Conservation (phyloP, 2,797 vertebrate species). For the Bradypus variegatus region DNA sequence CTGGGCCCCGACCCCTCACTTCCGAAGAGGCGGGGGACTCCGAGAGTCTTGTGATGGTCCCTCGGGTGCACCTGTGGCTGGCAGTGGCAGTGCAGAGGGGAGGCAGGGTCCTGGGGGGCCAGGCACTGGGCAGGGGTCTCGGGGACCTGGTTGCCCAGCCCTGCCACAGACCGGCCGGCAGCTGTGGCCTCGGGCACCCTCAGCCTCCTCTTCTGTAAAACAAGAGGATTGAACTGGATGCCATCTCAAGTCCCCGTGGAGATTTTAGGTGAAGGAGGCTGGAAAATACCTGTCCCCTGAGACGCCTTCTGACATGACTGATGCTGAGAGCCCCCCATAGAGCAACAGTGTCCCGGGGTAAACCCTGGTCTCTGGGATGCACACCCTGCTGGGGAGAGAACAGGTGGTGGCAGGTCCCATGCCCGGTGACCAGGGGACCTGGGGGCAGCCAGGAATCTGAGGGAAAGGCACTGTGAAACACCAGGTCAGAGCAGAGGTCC, state of each 20-base stretch:
- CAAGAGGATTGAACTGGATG: neutral
- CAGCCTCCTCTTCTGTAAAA: constrained; percentile 40
- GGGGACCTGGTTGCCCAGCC: neutral
- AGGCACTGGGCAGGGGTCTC: neutral
- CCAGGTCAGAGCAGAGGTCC: neutral
- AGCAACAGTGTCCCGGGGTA: neutral
- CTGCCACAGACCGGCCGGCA: neutral
- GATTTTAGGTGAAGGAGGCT: neutral
- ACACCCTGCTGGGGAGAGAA: neutral
- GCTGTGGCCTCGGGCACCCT: constrained; percentile 4
- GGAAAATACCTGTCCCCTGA: neutral
- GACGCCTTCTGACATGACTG: too few species aligned
- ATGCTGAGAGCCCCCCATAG: neutral
- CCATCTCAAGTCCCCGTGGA: neutral
- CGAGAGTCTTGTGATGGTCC: neutral
- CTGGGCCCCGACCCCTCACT: neutral
- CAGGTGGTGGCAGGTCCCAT: neutral
- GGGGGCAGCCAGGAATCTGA: neutral
- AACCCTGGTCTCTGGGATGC: neutral
- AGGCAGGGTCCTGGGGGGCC: neutral
- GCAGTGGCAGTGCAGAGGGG: neutral
- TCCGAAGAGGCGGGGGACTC: neutral
- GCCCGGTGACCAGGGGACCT: neutral
- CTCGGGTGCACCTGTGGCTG: neutral
- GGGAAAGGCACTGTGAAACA: neutral